Evolutionary conservation across 2,797 vertebrate genomes (phyloP).

Genomic region (Allenopithecus nigroviridis): DNA sequence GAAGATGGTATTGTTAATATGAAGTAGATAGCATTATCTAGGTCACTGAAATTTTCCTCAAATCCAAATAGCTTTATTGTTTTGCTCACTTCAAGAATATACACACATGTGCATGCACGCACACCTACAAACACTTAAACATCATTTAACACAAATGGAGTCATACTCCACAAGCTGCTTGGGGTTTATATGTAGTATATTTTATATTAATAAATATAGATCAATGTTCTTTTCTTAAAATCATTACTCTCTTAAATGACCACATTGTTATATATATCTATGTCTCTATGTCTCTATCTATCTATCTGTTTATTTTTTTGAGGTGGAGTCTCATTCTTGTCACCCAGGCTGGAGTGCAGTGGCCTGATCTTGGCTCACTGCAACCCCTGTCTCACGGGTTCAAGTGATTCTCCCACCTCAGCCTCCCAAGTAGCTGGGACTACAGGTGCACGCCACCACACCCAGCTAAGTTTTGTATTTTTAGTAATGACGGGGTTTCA

Average conservation of each 20-base stretch:
- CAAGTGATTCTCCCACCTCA: background rate
- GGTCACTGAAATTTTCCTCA: background rate
- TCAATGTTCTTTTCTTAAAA: background rate
- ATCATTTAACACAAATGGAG: background rate
- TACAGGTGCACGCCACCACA: accelerated
- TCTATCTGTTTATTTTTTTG: too few species aligned
- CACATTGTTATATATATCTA: background rate
- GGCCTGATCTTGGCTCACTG: accelerated
- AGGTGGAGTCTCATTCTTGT: too few species aligned
- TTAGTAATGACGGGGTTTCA: background rate
- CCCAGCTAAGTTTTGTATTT: background rate
- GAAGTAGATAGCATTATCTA: background rate
- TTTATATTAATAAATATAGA: background rate
- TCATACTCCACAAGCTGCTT: background rate
- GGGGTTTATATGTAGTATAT: background rate
- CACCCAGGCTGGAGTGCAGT: background rate
- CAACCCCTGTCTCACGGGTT: background rate
- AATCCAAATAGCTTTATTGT: background rate
- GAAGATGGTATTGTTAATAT: background rate
- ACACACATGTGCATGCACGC: accelerated
- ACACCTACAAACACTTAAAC: background rate
- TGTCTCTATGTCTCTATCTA: too few species aligned
- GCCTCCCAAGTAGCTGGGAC: background rate
- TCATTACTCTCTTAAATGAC: background rate
- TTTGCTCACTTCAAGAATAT: background rate